Base-by-base conservation (phyloP, 1,140 invertebrate genomes). In the Brachionus paranguensis region DNA sequence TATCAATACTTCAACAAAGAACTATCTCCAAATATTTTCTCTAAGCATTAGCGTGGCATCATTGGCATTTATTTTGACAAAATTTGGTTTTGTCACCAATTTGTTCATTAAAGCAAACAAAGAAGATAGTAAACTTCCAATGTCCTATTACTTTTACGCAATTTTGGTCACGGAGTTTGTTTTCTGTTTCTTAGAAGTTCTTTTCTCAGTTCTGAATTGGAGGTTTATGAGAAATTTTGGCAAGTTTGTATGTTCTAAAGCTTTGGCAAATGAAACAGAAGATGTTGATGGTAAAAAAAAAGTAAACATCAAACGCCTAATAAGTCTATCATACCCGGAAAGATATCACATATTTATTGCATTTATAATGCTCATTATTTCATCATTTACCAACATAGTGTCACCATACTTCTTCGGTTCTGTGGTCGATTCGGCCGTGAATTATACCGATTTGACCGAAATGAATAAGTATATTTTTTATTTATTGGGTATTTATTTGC, bases 351-450 rank as follows among this genome's bases (percentile, higher is more conserved):
- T 83, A 53, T 68, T 43, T 29, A 27, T 47, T 11, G 81, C 60
- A n/a, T 55, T 60, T 68, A 45, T 83, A 37, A 68, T 83, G 60
- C 68, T 89, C 24, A 53, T 89, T 11, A 72, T 86, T 8, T 87
- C 87, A 2, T 87, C 87, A 85, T 88, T 84, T 1, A 84, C 86
- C 6, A 86, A 87, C 74, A 88, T 88, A 74, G 86, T 87, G 3
- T 87, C 87, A 10, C 88, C 88, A 20, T 84, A 88, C 17, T 89
- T 87, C 78, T 89, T 89, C 86, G 88, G 88, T 55, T 86, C 86
- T 84, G 88, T 89, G 14, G 88, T 89, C 7, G 88, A 89, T 86
- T 87, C 87, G 53, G 88, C 88, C 11, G 84, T 86, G 8, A 85
- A 85, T 20, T 87, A 87, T 81, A 87, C 88, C 86, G 85, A 88